Conservation (phyloP, 2,797 vertebrate genomes). For the Myoxocephalus aenaeus region DNA sequence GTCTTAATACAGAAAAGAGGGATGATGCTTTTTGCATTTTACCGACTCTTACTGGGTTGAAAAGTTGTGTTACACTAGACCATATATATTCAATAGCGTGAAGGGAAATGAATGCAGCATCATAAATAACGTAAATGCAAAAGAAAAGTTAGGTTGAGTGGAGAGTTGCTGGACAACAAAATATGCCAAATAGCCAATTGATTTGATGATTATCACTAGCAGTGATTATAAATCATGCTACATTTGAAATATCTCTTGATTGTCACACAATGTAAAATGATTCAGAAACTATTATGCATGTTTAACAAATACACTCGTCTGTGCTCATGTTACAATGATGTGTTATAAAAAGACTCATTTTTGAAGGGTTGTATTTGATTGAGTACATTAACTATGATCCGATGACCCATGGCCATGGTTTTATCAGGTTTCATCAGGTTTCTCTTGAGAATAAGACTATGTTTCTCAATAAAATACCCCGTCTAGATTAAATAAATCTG, state of each 20-base stretch:
- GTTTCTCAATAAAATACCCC: neutral
- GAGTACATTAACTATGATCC: neutral
- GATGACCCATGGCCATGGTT: neutral
- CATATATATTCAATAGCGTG: neutral
- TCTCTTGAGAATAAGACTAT: neutral
- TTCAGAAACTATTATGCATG: neutral
- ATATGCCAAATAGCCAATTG: neutral
- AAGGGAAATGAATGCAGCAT: slow-evolving; percentile 4
- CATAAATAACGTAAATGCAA: neutral
- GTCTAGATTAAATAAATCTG: neutral
- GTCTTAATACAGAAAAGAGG: neutral
- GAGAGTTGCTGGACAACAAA: neutral
- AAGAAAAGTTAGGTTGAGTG: neutral
- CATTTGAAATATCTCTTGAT: neutral
- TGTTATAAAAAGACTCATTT: neutral
- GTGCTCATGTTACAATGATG: neutral
- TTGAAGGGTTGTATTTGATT: neutral
- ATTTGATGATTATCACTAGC: neutral
- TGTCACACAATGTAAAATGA: neutral
- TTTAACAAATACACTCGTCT: neutral
- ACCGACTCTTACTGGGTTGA: neutral
- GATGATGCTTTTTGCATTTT: neutral
- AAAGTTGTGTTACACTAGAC: neutral
- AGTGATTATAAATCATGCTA: neutral
- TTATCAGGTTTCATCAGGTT: neutral